Evolutionary conservation across 2,797 vertebrate genomes (phyloP), one percentile per base, ranked within the genome.

Genomic region (Delichon dasypus): DNA sequence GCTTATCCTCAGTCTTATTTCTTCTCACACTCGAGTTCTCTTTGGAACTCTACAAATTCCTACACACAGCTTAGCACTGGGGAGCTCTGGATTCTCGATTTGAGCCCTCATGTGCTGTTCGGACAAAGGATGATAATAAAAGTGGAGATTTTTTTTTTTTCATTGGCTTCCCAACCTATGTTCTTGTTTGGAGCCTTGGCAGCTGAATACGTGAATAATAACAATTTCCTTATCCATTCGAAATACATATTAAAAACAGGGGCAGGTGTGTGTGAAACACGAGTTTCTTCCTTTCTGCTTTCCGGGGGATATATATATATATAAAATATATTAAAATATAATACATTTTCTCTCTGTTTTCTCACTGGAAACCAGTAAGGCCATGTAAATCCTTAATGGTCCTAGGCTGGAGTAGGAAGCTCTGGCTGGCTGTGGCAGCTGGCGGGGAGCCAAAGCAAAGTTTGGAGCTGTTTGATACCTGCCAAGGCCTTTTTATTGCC

Each of bases 401-500:
- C 25, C 57, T 64, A 16, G 76, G 32, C 66, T 55, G 30, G 22
- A 17, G 17, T 81, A 62, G 85, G 85, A 84, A 86, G 27, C 55
- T 27, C 73, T 81, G 75, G 64, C 74, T 79, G 92, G 8, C 89
- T 95, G 77, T 32, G 87, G 81, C 48, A 44, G 50, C 91, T 94
- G 94, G 87, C 81, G 40, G 51, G 42, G 55, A 48, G 66, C 94
- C 89, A 94, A 93, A 94, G 51, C 89, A 93, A 95, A 95, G 93
- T 80, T 93, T 65, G 91, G 60, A 84, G 73, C 79, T 44, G 75
- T 93, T 88, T 91, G 94, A 91, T 94, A 92, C 88, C 89, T 95
- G 91, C 85, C 76, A 93, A 94, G 65, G 73, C 85, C 73, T 94
- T 95, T 94, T 94, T 92, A 55, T 78, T 92, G 79, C 91, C 75